Evolutionary conservation across 2,797 vertebrate genomes (phyloP).

Genomic region (Microcaecilia unicolor): DNA sequence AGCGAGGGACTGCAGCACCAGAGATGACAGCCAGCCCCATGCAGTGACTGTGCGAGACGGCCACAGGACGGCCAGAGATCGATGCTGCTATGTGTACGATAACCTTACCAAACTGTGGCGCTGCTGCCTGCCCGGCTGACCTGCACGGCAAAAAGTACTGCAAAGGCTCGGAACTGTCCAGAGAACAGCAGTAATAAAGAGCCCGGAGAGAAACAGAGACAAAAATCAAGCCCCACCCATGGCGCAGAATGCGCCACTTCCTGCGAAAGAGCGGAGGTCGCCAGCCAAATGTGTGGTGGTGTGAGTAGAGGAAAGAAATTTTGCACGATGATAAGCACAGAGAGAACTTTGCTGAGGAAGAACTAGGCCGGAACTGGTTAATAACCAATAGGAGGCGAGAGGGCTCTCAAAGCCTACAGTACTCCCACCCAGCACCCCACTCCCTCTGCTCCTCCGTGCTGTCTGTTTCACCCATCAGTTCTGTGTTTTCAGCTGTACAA

Average conservation of each 20-base stretch:
- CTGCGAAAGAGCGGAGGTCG: background rate
- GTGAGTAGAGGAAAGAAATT: no score
- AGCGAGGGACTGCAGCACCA: constrained; percentile 51
- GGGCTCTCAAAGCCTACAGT: background rate
- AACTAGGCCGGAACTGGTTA: no score
- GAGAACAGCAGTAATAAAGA: background rate
- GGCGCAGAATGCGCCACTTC: no score
- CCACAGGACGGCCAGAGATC: constrained; percentile 36
- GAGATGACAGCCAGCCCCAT: constrained; percentile 54
- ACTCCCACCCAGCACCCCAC: no score
- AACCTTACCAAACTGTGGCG: constrained; percentile 66
- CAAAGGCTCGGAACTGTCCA: no score
- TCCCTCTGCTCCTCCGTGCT: no score
- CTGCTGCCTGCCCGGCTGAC: constrained; percentile 40
- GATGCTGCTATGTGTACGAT: constrained; percentile 73
- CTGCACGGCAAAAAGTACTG: no score
- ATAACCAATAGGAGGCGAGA: background rate
- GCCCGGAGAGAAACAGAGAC: accelerated
- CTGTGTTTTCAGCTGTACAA: constrained; percentile 38
- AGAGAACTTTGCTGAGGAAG: no score
- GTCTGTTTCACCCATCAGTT: constrained; percentile 13
- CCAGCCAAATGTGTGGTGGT: no score
- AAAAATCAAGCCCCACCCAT: background rate
- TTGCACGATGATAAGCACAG: no score
- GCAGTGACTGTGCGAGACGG: constrained; percentile 48